A percentile compares a stretch with the other conserved stretches of the same genome.
Conservation (phyloP, 2,797 vertebrate genomes). For the Dryobates pubescens region DNA sequence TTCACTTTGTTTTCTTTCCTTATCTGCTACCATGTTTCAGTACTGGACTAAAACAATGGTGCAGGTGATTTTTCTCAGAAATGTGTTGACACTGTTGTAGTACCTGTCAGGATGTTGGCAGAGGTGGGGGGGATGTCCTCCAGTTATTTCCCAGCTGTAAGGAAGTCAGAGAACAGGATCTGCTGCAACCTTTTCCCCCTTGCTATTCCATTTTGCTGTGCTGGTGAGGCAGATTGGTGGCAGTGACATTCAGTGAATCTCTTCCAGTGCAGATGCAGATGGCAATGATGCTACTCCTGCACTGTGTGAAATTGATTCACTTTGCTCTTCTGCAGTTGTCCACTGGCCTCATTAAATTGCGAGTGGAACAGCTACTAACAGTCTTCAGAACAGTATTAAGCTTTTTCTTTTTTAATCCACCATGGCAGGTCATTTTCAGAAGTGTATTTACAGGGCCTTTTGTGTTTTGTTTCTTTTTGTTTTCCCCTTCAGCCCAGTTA, state of each 20-base stretch:
- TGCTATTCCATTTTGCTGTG: accelerated
- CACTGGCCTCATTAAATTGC: background rate
- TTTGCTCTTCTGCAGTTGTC: background rate
- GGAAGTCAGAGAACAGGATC: background rate
- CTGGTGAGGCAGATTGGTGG: background rate
- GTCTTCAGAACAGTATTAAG: background rate
- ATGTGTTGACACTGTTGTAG: background rate
- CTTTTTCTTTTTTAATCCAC: background rate
- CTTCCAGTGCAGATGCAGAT: background rate
- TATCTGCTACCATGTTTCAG: background rate
- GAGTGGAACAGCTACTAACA: background rate
- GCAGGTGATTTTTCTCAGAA: background rate
- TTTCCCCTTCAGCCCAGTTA: slow-evolving; percentile 55
- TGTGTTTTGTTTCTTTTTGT: background rate
- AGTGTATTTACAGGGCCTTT: background rate
- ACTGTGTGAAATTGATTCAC: background rate
- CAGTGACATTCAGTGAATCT: background rate
- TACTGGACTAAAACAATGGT: background rate
- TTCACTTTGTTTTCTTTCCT: background rate
- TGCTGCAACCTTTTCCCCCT: background rate
- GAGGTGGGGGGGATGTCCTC: too few species aligned
- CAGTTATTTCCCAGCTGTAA: background rate
- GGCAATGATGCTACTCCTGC: background rate
- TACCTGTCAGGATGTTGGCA: background rate
- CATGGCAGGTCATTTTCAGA: background rate